phyloP scores from a whole-genome alignment of 2,113 vertebrate genomes.

The Drymodes brunneopygia region DNA sequence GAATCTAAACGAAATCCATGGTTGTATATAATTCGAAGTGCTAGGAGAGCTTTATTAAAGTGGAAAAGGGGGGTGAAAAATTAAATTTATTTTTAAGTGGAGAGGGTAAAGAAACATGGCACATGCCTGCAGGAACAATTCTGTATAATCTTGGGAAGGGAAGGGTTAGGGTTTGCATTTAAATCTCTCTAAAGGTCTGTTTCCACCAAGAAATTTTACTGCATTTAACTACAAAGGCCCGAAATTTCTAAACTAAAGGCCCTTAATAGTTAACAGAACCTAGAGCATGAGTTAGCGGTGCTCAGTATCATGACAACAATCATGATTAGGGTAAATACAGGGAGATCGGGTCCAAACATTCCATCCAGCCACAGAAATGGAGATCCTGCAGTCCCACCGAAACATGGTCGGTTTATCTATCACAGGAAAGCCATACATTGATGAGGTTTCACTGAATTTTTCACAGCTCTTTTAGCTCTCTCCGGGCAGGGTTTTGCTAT shows the following conservation, averaged over 20 bases:
- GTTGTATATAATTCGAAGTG: background rate
- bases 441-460: background rate
- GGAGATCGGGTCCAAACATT: background rate
- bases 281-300: accelerated
- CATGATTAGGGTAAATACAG: background rate
- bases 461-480: background rate
- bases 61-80: background rate
- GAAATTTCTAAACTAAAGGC: background rate
- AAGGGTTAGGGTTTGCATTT: background rate
- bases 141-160: background rate
- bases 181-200: background rate
- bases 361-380: background rate
- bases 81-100: background rate
- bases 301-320: background rate
- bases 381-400: accelerated
- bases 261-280: background rate
- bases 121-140: background rate
- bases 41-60: background rate
- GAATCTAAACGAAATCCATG: background rate
- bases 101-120: background rate
- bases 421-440: background rate
- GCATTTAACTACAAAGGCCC: background rate
- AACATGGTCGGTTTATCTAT: background rate
- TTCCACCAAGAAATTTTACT: background rate
- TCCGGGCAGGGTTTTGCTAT: background rate